These are phyloP conservation scores for Tenthredo amoena DNA, from an alignment of 2,888 invertebrate species.

Conservation along the genomic window DNA sequence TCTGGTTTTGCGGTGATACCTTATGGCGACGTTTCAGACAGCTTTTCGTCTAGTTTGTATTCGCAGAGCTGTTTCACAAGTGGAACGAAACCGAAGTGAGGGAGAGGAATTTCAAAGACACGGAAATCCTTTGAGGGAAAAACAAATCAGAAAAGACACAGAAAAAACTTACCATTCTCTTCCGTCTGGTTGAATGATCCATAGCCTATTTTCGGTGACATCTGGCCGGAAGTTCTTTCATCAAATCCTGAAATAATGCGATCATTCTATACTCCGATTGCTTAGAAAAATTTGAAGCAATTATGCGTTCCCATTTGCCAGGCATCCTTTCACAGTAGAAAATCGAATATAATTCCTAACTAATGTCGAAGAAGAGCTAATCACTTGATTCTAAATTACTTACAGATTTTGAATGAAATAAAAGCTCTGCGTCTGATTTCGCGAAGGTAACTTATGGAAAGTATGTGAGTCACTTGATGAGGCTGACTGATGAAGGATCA, in stretches of 20 bases:
- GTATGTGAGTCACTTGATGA: slow-evolving; percentile 61
- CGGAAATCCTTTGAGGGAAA: neutral
- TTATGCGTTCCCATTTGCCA: slow-evolving; percentile 58
- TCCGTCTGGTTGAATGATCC: slow-evolving; percentile 57
- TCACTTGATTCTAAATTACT: slow-evolving; percentile 54
- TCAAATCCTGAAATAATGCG: slow-evolving; percentile 53
- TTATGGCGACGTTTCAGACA: slow-evolving; percentile 39
- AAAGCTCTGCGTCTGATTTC: slow-evolving; percentile 57
- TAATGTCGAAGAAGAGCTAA: neutral
- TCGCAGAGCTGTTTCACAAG: slow-evolving; percentile 20
- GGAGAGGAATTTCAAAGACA: slow-evolving; percentile 26
- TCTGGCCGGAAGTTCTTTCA: slow-evolving; percentile 59
- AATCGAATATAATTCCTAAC: neutral
- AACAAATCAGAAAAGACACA: neutral
- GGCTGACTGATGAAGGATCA: slow-evolving; percentile 53
- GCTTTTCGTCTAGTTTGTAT: slow-evolving; percentile 44
- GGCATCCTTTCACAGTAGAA: slow-evolving; percentile 56
- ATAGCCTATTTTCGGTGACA: slow-evolving; percentile 58
- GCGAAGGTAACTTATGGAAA: slow-evolving; percentile 61
- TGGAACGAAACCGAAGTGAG: slow-evolving; percentile 16
- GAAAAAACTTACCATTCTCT: slow-evolving; percentile 15
- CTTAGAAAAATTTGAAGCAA: slow-evolving; percentile 61
- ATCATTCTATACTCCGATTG: slow-evolving; percentile 56
- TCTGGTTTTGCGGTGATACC: slow-evolving; percentile 30
- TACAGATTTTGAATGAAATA: slow-evolving; percentile 61